These are phyloP conservation scores for Stratiomys singularior DNA, from an alignment of 2,888 invertebrate genomes.

Conservation along the genomic window DNA sequence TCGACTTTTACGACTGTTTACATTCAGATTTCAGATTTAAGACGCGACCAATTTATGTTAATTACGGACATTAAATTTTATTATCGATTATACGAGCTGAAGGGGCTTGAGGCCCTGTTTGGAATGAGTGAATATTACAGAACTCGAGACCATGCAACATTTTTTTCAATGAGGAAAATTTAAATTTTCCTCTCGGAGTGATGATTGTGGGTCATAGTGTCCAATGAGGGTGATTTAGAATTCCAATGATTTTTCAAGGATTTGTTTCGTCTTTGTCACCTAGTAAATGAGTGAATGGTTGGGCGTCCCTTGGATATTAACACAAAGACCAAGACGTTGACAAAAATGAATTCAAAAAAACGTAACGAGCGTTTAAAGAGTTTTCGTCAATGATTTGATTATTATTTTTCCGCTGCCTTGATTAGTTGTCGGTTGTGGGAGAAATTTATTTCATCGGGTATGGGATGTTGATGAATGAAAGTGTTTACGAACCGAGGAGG, in stretches of 20 bases:
- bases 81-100: constrained; percentile 35
- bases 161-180: constrained; percentile 6
- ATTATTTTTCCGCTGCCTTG: background rate
- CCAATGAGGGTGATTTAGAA: background rate
- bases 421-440: constrained; percentile 3
- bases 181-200: background rate
- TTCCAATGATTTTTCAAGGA: constrained; percentile 19
- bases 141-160: background rate
- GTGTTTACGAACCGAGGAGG: background rate
- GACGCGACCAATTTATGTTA: constrained; percentile 43
- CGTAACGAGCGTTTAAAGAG: constrained; percentile 9
- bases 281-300: constrained; percentile 17
- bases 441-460: background rate
- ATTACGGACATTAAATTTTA: constrained; percentile 43
- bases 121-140: background rate
- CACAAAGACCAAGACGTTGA: background rate
- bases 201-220: background rate
- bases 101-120: background rate
- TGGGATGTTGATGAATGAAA: background rate
- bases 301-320: background rate
- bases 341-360: background rate
- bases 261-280: constrained; percentile 33
- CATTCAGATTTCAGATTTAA: constrained; percentile 42
- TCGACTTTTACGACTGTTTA: constrained; percentile 39
- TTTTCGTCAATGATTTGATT: background rate